Evolutionary conservation across 2,797 vertebrate species (phyloP), one percentile per base, ranked within the genome.

Genomic region (Poliocrania exsul): DNA sequence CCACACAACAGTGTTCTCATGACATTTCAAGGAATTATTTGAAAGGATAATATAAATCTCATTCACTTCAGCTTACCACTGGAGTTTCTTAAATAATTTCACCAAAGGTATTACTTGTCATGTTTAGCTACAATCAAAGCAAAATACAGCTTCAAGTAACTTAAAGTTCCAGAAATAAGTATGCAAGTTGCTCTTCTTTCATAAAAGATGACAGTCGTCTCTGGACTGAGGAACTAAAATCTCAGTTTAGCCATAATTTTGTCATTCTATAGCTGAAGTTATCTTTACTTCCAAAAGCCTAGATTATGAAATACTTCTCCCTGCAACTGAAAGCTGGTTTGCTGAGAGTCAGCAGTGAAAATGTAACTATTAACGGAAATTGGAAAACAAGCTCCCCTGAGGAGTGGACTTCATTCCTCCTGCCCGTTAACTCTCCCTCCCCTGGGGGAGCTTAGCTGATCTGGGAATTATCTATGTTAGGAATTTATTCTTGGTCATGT

Each of bases 391-490:
- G n/a, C 24, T 93, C 23, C 71, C 69, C 35, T 37, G 67, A 80
- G 44, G 18, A 72, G 20, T 17, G 24, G 87, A 78, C 49, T 86
- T 84, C 54, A 93, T 88, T 86, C 54, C 42, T 93, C 25, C 20
- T 2, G 5, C 49, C 70, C 66, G 72, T 81, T 58, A 79, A 49
- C 54, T 44, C 54, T 49, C 56, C 54, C 29, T 84, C 54, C 78
- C 88, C 46, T 35, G 23, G 5, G 50, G 61, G 6, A 91, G 26
- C 18, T 92, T 67, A 53, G 74, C 7, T 50, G 82, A 88, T 90
- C 86, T 95, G 88, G 81, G 56, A 94, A 84, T 91, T 94, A 93
- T 85, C 81, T 53, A 11, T 53, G 42, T 24, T 9, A 75, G 64
- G 65, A 87, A 91, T 91, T 91, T 80, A 57, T 92, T 93, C 56